Conservation (phyloP, 2,888 invertebrate species). For the Limnephilus auricula region DNA sequence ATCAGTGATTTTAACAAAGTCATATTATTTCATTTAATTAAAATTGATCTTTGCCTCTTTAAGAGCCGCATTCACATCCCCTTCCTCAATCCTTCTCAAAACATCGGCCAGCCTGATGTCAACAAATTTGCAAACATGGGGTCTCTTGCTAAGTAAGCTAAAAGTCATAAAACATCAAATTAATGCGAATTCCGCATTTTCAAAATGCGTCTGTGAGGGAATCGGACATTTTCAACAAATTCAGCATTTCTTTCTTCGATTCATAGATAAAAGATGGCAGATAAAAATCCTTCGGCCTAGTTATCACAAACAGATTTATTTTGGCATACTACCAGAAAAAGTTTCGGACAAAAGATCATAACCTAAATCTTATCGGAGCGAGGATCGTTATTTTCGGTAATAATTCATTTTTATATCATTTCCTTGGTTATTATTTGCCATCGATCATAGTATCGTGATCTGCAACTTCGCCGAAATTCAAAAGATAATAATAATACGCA, state of each 20-base stretch:
- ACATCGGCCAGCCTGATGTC: no score
- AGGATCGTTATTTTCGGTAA: background rate
- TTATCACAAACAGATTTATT: slow-evolving; percentile 2
- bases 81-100: no score
- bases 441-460: background rate
- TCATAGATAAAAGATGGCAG: background rate
- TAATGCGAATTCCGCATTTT: background rate
- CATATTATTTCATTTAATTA: no score
- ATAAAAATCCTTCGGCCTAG: background rate
- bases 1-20: no score
- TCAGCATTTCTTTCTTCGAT: background rate
- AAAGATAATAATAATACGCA: background rate
- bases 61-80: no score
- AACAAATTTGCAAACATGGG: no score
- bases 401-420: background rate
- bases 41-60: no score
- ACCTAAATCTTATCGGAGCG: background rate
- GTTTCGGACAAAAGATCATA: background rate
- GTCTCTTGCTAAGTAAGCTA: no score
- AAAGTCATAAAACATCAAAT: no score
- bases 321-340: background rate
- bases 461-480: background rate
- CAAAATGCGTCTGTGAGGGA: background rate
- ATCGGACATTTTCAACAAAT: background rate
- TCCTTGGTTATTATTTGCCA: background rate